Base-by-base conservation (phyloP, 2,797 vertebrate genomes). In the Cyprinodon diabolis region DNA sequence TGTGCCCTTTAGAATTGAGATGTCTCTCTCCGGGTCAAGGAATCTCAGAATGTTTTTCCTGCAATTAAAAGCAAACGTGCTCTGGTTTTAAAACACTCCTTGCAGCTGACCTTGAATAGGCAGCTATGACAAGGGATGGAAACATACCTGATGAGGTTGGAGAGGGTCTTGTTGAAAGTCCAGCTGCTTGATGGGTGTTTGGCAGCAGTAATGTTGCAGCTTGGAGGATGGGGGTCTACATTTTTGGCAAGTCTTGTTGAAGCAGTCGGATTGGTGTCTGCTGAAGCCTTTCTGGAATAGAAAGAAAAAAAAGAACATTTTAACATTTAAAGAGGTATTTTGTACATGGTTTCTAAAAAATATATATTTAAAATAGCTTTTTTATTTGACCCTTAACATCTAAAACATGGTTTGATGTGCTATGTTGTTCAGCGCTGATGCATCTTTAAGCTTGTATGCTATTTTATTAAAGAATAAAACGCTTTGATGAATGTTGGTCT, bases 11-110 rank as follows among this genome's bases (percentile, higher is more conserved):
- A 99, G 95, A 81, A 99, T 97, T 0, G 97, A 99, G 74, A 99
- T 98, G 86, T 99, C 98, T 87, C 97, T 96, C 90, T 98, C 97
- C 0, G 97, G 96, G 84, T 99, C 98, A 63, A 99, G 88, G 79
- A 99, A 99, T 90, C 95, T 95, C 78, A 99, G 79, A 78, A 99
- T 96, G 75, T 97, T 97, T 84, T 98, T 99, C 88, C 98, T 99
- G 86, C 0, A n/a, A 72, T 40, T 0, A 23, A 25, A 76, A 45
- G 14, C 65, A 58, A 76, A 47, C 30, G 49, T 6, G 37, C 0
- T 4, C 4, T 1, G 2, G 25, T 71, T 51, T 70, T n/a, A 30
- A 82, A 66, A 54, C n/a, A 25, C 35, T 23, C 7, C 6, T 25
- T 35, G 71, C 13, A 12, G 54, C 3, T 0, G n/a, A 69, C 35